Percentiles rank a stretch among this genome's conserved stretches.
Evolutionary conservation across 2,797 vertebrate species (phyloP).

Genomic region (Alectoris magna): DNA sequence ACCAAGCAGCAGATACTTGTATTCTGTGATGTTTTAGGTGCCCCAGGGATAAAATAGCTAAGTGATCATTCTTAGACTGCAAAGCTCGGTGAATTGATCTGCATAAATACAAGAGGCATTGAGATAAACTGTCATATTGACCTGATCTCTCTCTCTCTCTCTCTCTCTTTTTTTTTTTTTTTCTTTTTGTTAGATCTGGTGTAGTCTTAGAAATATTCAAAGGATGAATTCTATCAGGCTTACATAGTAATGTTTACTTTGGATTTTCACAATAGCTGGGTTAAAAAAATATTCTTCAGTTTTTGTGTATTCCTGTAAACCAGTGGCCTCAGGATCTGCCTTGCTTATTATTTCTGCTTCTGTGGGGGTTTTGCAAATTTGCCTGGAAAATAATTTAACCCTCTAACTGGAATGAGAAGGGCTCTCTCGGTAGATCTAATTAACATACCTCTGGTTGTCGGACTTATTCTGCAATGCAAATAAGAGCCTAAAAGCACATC

Average conservation of each 20-base stretch:
- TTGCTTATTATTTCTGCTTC: background rate
- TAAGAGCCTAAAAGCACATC: background rate
- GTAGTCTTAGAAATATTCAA: background rate
- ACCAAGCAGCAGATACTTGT: background rate
- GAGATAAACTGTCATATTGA: background rate
- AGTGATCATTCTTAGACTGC: background rate
- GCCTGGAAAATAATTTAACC: conserved; percentile 8
- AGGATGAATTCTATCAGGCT: background rate
- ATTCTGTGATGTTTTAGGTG: background rate
- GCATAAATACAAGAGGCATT: background rate
- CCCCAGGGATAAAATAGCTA: background rate
- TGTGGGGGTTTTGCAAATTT: background rate
- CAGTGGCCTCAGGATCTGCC: background rate
- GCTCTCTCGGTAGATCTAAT: background rate
- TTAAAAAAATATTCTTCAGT: background rate
- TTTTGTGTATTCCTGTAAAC: background rate
- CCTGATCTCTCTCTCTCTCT: background rate
- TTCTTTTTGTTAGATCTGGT: too few species aligned
- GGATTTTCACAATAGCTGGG: background rate
- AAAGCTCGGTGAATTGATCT: conserved; percentile 10
- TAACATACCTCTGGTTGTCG: background rate
- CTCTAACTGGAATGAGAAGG: background rate
- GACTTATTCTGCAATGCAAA: conserved; percentile 12
- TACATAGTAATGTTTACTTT: background rate
- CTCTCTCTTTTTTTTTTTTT: background rate